A percentile compares a stretch with the other conserved stretches of the same genome.
phyloP scores from a whole-genome alignment of 2,888 invertebrate species.

The Arctia plantaginis region DNA sequence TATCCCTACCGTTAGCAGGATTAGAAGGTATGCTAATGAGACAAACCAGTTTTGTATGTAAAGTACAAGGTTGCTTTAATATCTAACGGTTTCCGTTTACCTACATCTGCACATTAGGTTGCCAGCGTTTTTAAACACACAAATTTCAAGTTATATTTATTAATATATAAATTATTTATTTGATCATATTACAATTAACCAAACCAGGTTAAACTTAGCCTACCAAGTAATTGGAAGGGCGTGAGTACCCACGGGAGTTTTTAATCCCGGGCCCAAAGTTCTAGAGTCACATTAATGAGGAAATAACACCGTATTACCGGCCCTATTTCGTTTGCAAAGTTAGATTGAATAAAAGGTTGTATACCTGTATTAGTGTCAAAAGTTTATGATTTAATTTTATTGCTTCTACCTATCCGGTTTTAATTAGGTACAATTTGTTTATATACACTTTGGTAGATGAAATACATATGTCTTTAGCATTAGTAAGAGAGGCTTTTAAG shows the following conservation, averaged over 20 bases:
- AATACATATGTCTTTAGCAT: background rate
- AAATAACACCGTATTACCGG: conserved; percentile 81
- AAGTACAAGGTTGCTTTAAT: background rate
- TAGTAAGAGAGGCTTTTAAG: background rate
- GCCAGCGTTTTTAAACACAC: too few species aligned
- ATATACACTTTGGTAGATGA: background rate
- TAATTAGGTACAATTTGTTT: conserved; percentile 30
- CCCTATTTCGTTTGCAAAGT: conserved; percentile 77
- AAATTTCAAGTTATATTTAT: too few species aligned
- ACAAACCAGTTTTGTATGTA: background rate
- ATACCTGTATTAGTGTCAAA: conserved; percentile 69
- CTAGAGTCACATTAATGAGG: conserved; percentile 79
- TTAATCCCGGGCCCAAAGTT: conserved; percentile 76
- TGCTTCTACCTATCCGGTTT: conserved; percentile 50
- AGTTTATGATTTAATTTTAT: conserved; percentile 79
- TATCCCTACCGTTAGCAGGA: background rate
- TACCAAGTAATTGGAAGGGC: conserved; percentile 67
- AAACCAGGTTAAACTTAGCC: conserved; percentile 22
- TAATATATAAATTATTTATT: background rate
- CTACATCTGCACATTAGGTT: too few species aligned
- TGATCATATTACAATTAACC: conserved; percentile 24
- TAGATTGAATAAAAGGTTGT: conserved; percentile 83
- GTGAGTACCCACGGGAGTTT: conserved; percentile 77
- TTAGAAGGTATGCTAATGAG: background rate
- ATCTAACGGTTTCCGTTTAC: background rate